phyloP scores from a whole-genome alignment of 2,888 invertebrate species.

The Pyrrhia umbra region DNA sequence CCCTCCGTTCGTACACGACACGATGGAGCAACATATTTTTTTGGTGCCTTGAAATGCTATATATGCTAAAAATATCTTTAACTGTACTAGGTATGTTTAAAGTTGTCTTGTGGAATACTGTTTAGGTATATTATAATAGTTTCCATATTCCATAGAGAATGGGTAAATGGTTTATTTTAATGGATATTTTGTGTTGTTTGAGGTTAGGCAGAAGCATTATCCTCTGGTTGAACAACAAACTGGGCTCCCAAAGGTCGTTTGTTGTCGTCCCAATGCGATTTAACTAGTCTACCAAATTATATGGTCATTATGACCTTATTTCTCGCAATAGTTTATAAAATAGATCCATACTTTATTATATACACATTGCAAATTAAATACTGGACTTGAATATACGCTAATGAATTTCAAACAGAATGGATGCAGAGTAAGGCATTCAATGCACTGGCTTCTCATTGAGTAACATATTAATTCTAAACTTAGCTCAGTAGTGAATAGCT shows the following conservation, averaged over 20 bases:
- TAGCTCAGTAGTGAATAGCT: constrained; percentile 21
- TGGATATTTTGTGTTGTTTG: not conserved
- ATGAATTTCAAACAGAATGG: constrained; percentile 27
- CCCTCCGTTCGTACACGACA: constrained; percentile 60
- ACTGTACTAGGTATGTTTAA: constrained; percentile 9
- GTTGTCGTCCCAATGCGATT: not conserved
- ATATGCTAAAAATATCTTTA: constrained; percentile 36
- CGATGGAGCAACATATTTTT: constrained; percentile 64
- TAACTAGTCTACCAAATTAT: not conserved
- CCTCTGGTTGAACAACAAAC: not conserved
- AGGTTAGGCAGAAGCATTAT: not conserved
- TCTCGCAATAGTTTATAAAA: not conserved
- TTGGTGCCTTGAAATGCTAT: constrained; percentile 35
- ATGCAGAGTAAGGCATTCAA: constrained; percentile 18
- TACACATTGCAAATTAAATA: constrained; percentile 6
- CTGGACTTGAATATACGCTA: constrained; percentile 26
- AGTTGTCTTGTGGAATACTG: not conserved
- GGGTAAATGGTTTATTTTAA: not conserved
- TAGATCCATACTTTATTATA: not conserved
- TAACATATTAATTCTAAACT: constrained; percentile 18
- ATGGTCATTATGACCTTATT: not conserved
- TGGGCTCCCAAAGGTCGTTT: not conserved
- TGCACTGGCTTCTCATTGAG: constrained; percentile 11
- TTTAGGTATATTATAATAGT: not conserved
- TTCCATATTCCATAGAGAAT: too few species aligned